Base-by-base conservation (phyloP, 2,888 invertebrate genomes). In the Clunio marinus region DNA sequence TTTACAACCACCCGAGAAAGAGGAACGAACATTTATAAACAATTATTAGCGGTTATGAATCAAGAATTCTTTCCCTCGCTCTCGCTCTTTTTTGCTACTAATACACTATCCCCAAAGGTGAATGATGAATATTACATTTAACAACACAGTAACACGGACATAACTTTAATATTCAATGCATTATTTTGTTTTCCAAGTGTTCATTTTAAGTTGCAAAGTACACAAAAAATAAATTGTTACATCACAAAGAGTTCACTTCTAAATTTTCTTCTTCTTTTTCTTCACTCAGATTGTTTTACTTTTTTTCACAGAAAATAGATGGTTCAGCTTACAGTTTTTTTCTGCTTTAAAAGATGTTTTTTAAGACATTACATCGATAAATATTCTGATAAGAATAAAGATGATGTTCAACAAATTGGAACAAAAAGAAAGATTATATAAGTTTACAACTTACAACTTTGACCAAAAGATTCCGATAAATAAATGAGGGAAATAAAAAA, bases 241-340 rank as follows among this genome's bases (percentile, higher is more conserved):
- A 57, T 57, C 57, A 57, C 51, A 51, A 51, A 4, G 17, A 20
- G 51, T 51, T 51, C 51, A 51, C 57, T 22, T 57, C 45, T 57
- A 2, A 57, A 57, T 25, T 57, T 57, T 57, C 5, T 32, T 27
- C 13, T 13, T 45, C 13, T 45, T 51, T 5, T 51, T 51, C 3
- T 27, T 57, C 27, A 27, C 57, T 57, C 27, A 25, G 57, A 7
- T 57, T 57, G n/a, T n/a, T n/a, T n/a, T n/a, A n/a, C n/a, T n/a
- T 51, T 10, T 5, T 57, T n/a, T 57, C 57, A 51, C 51, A 51
- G 41, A 10, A 15, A 41, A 15, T 3, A 41, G 2, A n/a, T 41
- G 4, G n/a, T n/a, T n/a, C n/a, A n/a, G n/a, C n/a, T n/a, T n/a
- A n/a, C n/a, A n/a, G n/a, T n/a, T n/a, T n/a, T n/a, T n/a, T n/a